A percentile compares a stretch with the other conserved stretches of the same genome.
phyloP scores from a whole-genome alignment of 1,140 invertebrate species.

The Trichonephila inaurata region DNA sequence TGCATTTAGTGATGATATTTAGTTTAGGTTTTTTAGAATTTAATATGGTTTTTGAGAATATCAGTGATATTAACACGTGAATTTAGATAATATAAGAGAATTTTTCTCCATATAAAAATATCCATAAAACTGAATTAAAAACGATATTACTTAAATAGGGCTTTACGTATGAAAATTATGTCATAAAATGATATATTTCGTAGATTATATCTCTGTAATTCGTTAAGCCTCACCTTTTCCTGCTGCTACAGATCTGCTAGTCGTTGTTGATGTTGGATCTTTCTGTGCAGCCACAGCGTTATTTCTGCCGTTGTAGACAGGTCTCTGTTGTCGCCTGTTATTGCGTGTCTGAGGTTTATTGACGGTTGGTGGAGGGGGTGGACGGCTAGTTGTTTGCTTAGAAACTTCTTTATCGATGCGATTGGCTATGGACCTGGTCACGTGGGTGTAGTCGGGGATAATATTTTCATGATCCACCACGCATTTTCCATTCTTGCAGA shows the following conservation, averaged over 20 bases:
- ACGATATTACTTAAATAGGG: too few species aligned
- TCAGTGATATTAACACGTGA: too few species aligned
- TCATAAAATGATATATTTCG: not conserved
- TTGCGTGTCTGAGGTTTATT: slow-evolving; percentile 11
- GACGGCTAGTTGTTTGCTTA: slow-evolving; percentile 51
- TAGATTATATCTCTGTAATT: not conserved
- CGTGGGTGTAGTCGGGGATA: slow-evolving; percentile 94
- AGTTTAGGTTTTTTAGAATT: too few species aligned
- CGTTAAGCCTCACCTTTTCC: not conserved
- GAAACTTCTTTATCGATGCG: slow-evolving; percentile 45
- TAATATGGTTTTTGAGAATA: too few species aligned
- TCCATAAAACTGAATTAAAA: too few species aligned
- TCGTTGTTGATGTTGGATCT: slow-evolving; percentile 4
- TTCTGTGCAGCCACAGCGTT: not conserved
- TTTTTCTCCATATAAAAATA: too few species aligned
- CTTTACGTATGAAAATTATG: too few species aligned
- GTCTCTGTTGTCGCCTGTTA: slow-evolving; percentile 47
- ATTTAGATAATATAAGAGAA: too few species aligned
- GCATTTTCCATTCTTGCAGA: slow-evolving; percentile 94
- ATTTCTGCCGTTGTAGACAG: not conserved
- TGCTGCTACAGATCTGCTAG: not conserved
- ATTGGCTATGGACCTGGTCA: slow-evolving; percentile 77
- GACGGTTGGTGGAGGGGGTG: not conserved
- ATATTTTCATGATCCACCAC: slow-evolving; percentile 95
- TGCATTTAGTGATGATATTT: too few species aligned